Conservation (phyloP, 2,888 invertebrate genomes). For the Noctua pronuba region DNA sequence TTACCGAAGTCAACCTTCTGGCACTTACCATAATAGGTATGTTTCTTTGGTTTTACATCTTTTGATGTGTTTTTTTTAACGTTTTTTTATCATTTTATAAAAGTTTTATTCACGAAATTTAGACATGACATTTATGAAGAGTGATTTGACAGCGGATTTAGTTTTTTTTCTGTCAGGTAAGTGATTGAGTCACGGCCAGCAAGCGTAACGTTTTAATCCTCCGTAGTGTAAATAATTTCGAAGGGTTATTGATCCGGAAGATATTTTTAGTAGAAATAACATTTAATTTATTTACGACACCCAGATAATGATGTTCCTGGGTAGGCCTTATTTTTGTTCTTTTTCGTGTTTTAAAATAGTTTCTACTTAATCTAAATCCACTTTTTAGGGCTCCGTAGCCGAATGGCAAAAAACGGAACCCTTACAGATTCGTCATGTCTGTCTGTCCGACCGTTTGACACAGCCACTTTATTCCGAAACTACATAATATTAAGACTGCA, state of each 20-base stretch:
- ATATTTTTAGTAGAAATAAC: neutral
- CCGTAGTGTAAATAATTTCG: conserved; percentile 21
- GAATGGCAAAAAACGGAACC: no score
- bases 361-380: neutral
- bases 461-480: no score
- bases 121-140: conserved; percentile 42
- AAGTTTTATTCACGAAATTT: conserved; percentile 50
- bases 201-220: conserved; percentile 16
- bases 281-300: neutral
- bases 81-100: conserved; percentile 65
- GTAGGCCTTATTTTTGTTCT: neutral
- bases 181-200: conserved; percentile 39
- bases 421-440: no score
- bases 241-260: conserved; percentile 7
- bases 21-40: conserved; percentile 75
- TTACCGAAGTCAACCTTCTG: conserved; percentile 76
- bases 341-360: neutral
- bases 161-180: conserved; percentile 52
- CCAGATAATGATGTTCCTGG: neutral
- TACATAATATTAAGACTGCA: no score
- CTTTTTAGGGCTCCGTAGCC: neutral
- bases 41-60: conserved; percentile 51
- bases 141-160: conserved; percentile 53
- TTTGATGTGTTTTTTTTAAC: conserved; percentile 55
- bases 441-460: no score